phyloP scores from a whole-genome alignment of 2,797 vertebrate genomes.

The Rhinogobio ventralis region DNA sequence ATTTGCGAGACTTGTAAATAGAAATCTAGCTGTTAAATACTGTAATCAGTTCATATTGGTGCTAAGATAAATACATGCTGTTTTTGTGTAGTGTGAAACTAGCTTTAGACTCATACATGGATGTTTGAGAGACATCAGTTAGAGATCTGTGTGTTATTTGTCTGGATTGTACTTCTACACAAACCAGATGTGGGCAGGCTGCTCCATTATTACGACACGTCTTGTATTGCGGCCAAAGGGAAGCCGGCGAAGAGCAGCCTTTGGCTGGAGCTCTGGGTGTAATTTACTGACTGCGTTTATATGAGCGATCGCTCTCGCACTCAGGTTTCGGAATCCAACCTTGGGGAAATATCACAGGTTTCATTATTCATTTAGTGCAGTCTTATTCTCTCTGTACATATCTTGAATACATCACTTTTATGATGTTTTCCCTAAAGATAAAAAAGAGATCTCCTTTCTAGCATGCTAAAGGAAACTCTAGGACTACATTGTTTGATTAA shows the following conservation, averaged over 20 bases:
- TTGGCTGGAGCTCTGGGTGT: slow-evolving; percentile 19
- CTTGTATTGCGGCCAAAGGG: slow-evolving; percentile 27
- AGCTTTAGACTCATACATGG: not conserved
- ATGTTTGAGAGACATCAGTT: not conserved
- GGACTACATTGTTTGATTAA: not conserved
- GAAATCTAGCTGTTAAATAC: not conserved
- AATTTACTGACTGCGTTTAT: slow-evolving; percentile 29
- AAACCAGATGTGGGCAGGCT: slow-evolving; percentile 14
- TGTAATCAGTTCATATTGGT: not conserved
- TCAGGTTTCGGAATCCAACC: slow-evolving; percentile 24
- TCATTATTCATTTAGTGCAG: slow-evolving; percentile 37
- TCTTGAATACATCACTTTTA: slow-evolving; percentile 38
- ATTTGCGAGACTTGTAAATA: not conserved
- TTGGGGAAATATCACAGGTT: slow-evolving; percentile 40
- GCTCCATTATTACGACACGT: slow-evolving; percentile 8
- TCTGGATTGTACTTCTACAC: slow-evolving; percentile 7
- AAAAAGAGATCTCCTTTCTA: slow-evolving; percentile 7
- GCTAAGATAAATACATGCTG: not conserved
- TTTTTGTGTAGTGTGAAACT: not conserved
- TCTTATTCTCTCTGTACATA: slow-evolving; percentile 22
- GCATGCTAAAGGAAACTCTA: not conserved
- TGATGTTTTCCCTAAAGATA: slow-evolving; percentile 32
- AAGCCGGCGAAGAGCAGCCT: not conserved
- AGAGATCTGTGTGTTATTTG: not conserved
- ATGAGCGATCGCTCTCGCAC: not conserved